Percentiles rank a stretch among this genome's conserved stretches.
Evolutionary conservation across 2,888 invertebrate species (phyloP).

Genomic region (Neoascia interrupta): DNA sequence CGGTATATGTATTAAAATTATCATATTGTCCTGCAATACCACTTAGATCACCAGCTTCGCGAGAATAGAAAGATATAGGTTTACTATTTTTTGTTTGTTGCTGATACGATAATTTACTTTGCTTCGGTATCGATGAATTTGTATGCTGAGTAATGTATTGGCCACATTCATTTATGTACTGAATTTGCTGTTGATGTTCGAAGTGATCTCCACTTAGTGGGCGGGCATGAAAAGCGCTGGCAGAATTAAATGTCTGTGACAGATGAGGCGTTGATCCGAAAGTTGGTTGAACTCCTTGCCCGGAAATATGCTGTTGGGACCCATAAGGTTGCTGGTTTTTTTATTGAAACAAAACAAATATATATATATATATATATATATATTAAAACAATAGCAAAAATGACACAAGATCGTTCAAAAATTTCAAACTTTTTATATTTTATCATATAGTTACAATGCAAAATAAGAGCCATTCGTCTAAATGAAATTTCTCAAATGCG

Average conservation of each 20-base stretch:
- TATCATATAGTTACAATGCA: too few relatives aligned
- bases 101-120: constrained; percentile 73
- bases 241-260: constrained; percentile 77
- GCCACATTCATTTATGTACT: constrained; percentile 79
- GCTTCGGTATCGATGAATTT: constrained; percentile 74
- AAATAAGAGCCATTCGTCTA: too few relatives aligned
- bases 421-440: too few relatives aligned
- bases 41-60: constrained; percentile 79
- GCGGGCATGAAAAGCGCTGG: constrained; percentile 77
- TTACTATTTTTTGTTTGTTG: constrained; percentile 80
- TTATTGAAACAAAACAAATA: constrained; percentile 43
- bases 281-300: constrained; percentile 77
- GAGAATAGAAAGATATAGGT: constrained; percentile 43
- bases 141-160: constrained; percentile 77
- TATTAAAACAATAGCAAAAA: too few relatives aligned
- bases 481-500: too few relatives aligned
- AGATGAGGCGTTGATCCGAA: constrained; percentile 79
- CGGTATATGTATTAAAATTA: constrained; percentile 70
- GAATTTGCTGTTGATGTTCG: constrained; percentile 76
- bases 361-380: constrained; percentile 18
- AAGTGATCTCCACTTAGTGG: constrained; percentile 79
- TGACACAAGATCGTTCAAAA: too few relatives aligned
- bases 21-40: constrained; percentile 79
- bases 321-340: constrained; percentile 80
- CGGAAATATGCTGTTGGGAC: constrained; percentile 81